Base-by-base conservation (phyloP, 2,797 vertebrate species). In the Cirrhinus molitorella region DNA sequence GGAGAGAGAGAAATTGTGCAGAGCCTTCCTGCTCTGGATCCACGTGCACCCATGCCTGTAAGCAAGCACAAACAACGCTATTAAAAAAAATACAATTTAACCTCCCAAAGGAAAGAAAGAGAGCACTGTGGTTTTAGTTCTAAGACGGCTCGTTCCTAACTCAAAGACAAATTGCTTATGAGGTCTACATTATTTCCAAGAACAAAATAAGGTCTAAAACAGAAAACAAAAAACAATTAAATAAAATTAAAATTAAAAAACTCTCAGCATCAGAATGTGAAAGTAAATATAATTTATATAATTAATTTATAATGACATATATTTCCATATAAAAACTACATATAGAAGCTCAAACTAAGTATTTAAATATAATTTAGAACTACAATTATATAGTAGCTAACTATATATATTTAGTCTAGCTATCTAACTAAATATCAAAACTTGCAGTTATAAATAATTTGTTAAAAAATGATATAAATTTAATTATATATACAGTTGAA, bases 1-100 rank as follows among this genome's bases (percentile, higher is more conserved):
- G 91, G 86, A 25, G 93, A 91, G 59, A 92, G 77, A 63, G 85
- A 88, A 85, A 88, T 89, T 59, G 88, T 85, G 66, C 45, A 88
- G 28, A 89, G 88, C 79, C 89, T 19, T 68, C 91, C 86, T 0
- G 93, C 92, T 53, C 94, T 92, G 25, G 96, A 97, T 66, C 97
- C 97, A 87, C 95, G 94, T 0, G 97, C 97, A 87, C 96, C 96
- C 96, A 96, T 96, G 92, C 93, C 97, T 98, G 94, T 51, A 94
- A 95, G 83, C 91, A 90, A 93, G 3, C 67, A 17, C 83, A 91
- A 70, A 83, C 68, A 74, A 37, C 79, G 53, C 51, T 67, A 2
- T 68, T 91, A 85, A 88, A 68, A 88, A 68, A 45, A 88, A 87
- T 45, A 70, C 83, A 57, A 88, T 81, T 83, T 71, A 87, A 57